Base-by-base conservation (phyloP, 2,113 vertebrate genomes). In the Alethe castanea region DNA sequence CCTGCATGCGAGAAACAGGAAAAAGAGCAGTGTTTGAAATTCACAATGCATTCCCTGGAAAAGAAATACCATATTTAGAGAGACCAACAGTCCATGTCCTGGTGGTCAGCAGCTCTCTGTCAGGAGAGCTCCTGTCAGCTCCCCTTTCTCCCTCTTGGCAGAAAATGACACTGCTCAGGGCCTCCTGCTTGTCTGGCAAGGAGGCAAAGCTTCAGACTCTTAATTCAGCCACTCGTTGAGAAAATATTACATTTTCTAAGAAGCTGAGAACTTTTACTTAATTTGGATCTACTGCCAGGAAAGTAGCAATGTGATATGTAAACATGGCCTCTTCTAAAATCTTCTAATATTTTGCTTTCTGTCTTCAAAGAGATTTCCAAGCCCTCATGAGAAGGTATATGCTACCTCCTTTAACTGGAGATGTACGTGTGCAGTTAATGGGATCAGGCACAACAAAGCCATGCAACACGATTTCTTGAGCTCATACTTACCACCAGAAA, bases 361-460 rank as follows among this genome's bases (percentile, higher is more conserved):
- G 7, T 50, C 36, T 71, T 18, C 53, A 66, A 80, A 81, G 31
- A 31, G 14, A 73, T 88, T 77, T 47, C 35, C 23, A 78, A 81
- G 33, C 2, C 15, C 5, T 59, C 33, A 24, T n/a, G 61, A 23
- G 76, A 73, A 67, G 35, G 35, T 67, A 9, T 9, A 19, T 16
- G 31, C 16, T 40, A 14, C 14, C 16, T 72, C 8, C n/a, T 62
- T 38, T 47, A 50, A 59, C 11, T n/a, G 8, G 35, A 81, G 22
- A 22, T 16, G 6, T 22, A 31, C 0, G 0, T 11, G 11, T 5
- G 3, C 14, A 17, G 8, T 66, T 70, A 54, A 52, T 5, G 23
- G 52, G 47, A 78, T 5, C 7, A 36, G 19, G 12, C 26, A 66
- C 36, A 78, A 50, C 2, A 2, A 64, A 85, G 24, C 17, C 66